Evolutionary conservation across 2,797 vertebrate genomes (phyloP).

Genomic region (Nyctibius grandis): DNA sequence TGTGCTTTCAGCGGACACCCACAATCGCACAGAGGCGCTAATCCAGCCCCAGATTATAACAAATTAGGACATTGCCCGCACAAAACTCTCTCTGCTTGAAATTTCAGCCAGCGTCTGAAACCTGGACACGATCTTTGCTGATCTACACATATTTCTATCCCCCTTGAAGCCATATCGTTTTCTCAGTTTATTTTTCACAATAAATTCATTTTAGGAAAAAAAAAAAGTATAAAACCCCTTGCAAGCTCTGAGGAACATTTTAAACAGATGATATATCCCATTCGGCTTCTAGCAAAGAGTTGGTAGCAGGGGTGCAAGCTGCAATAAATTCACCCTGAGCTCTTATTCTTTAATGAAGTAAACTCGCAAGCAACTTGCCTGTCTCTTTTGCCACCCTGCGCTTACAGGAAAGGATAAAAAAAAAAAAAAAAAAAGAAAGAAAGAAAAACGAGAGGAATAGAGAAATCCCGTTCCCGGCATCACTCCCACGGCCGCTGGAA

Average conservation of each 20-base stretch:
- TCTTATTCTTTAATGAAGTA: not conserved
- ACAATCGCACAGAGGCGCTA: not conserved
- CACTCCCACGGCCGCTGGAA: not conserved
- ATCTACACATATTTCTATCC: constrained; percentile 10
- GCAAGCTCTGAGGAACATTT: not conserved
- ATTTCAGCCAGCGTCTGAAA: constrained; percentile 17
- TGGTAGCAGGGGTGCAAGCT: not conserved
- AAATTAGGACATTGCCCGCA: not conserved
- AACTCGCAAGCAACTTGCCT: not conserved
- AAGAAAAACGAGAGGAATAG: not conserved
- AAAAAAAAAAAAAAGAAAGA: no score
- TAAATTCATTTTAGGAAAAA: not conserved
- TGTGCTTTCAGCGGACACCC: not conserved
- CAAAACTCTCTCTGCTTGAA: not conserved
- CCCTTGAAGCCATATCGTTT: not conserved
- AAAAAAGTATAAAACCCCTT: not conserved
- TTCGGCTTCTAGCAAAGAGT: not conserved
- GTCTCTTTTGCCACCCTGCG: not conserved
- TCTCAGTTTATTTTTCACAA: not conserved
- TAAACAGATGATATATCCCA: not conserved
- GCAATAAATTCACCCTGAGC: not conserved
- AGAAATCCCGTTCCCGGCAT: not conserved
- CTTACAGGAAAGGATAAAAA: not conserved
- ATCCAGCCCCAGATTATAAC: constrained; percentile 25
- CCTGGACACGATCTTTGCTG: not conserved